Conservation (phyloP, 1,140 invertebrate species). For the Ceratina calcarata region DNA sequence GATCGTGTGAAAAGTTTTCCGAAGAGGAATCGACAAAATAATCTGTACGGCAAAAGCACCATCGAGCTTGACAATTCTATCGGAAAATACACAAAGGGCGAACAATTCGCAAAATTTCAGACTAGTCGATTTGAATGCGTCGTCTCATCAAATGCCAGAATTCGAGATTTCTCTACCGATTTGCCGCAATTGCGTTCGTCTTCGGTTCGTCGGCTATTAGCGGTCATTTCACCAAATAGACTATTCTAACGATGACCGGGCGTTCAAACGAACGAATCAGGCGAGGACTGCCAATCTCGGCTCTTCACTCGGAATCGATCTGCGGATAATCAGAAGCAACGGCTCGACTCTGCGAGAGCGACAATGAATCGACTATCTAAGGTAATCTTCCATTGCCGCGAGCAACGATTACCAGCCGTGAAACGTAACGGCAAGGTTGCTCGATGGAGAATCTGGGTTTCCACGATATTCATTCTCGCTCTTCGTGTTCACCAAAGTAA, state of each 20-base stretch:
- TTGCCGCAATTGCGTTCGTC: neutral
- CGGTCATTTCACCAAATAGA: neutral
- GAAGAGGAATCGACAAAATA: neutral
- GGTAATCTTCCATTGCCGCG: constrained; percentile 17
- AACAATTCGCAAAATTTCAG: too few species aligned
- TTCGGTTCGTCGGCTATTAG: neutral
- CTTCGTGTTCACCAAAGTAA: neutral
- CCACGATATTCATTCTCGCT: too few species aligned
- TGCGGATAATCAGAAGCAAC: constrained; percentile 9
- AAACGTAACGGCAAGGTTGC: neutral
- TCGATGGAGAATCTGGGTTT: too few species aligned
- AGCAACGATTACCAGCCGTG: constrained; percentile 5
- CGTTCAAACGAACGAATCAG: constrained; percentile 2
- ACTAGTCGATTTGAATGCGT: too few species aligned
- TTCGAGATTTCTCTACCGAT: too few species aligned
- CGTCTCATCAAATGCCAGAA: too few species aligned
- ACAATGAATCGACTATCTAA: neutral
- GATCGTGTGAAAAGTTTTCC: neutral
- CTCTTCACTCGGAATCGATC: constrained; percentile 1
- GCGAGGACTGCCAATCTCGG: constrained; percentile 2
- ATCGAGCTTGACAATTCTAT: too few species aligned
- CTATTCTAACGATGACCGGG: neutral
- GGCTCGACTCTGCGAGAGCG: neutral
- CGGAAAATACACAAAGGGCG: too few species aligned
- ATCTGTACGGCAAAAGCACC: neutral